Conservation (phyloP, 2,888 invertebrate species). For the Troilus luridus region DNA sequence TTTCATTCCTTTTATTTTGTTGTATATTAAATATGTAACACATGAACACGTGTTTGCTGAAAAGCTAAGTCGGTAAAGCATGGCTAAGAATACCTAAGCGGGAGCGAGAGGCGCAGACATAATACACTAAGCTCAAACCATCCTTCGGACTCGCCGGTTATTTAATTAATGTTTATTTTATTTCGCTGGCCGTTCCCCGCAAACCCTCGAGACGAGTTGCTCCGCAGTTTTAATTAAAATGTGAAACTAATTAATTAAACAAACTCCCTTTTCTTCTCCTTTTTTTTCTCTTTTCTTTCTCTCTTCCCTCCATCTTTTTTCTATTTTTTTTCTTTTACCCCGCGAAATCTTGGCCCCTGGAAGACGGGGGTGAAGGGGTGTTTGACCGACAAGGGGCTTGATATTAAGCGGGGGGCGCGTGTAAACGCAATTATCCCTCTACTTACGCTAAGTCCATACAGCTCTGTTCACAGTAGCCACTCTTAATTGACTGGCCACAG, state of each 20-base stretch:
- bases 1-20: neutral
- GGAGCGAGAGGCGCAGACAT: neutral
- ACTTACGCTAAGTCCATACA: conserved; percentile 46
- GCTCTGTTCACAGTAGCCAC: conserved; percentile 35
- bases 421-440: conserved; percentile 44
- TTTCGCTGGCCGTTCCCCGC: conserved; percentile 53
- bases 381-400: conserved; percentile 1
- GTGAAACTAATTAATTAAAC: conserved; percentile 63
- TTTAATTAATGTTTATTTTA: conserved; percentile 61
- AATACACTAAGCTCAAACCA: conserved; percentile 40
- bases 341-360: conserved; percentile 25
- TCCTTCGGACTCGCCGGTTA: conserved; percentile 41
- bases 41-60: neutral
- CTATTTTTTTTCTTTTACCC: conserved; percentile 41
- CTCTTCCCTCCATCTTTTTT: conserved; percentile 7
- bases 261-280: conserved; percentile 59
- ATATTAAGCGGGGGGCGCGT: conserved; percentile 33
- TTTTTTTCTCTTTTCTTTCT: conserved; percentile 39
- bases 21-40: neutral
- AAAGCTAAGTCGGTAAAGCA: neutral
- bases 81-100: neutral
- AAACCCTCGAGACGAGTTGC: conserved; percentile 45
- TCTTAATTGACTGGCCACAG: neutral
- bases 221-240: conserved; percentile 61
- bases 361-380: neutral